Evolutionary conservation across 2,113 vertebrate genomes (phyloP).

Genomic region (Ciconia stormi): DNA sequence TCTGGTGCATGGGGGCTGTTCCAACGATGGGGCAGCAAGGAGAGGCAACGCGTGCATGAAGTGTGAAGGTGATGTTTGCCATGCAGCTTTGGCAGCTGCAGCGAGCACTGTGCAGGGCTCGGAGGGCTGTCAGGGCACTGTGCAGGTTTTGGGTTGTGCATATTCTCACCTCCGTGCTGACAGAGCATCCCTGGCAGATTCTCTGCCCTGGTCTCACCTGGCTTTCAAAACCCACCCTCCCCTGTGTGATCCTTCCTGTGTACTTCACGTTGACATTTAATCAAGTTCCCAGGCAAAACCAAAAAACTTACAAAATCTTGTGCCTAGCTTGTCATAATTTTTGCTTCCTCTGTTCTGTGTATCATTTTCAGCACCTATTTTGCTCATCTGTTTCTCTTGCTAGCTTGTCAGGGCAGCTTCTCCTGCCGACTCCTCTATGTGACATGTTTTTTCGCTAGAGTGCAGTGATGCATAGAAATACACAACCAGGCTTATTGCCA

Average conservation of each 20-base stretch:
- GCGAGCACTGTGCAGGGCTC: not conserved
- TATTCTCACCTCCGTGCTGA: not conserved
- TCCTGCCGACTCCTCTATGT: not conserved
- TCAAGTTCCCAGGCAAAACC: not conserved
- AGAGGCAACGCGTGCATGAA: accelerated
- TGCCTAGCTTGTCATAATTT: not conserved
- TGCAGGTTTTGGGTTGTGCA: accelerated
- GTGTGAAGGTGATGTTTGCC: accelerated
- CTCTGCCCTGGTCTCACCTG: not conserved
- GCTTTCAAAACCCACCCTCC: not conserved
- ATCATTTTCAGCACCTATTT: not conserved
- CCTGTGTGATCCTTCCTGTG: not conserved
- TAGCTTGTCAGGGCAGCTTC: not conserved
- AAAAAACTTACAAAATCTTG: not conserved
- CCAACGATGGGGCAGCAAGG: not conserved
- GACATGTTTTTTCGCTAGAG: not conserved
- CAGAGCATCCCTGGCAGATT: not conserved
- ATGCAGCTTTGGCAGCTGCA: not conserved
- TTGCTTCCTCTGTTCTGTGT: not conserved
- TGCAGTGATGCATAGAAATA: no score
- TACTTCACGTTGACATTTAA: not conserved
- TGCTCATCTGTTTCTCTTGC: not conserved
- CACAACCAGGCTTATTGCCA: not conserved
- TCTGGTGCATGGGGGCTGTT: not conserved
- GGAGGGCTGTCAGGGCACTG: not conserved